These are phyloP conservation scores for Dendrocincla fuliginosa DNA, from an alignment of 2,797 vertebrate genomes.

Conservation along the genomic window DNA sequence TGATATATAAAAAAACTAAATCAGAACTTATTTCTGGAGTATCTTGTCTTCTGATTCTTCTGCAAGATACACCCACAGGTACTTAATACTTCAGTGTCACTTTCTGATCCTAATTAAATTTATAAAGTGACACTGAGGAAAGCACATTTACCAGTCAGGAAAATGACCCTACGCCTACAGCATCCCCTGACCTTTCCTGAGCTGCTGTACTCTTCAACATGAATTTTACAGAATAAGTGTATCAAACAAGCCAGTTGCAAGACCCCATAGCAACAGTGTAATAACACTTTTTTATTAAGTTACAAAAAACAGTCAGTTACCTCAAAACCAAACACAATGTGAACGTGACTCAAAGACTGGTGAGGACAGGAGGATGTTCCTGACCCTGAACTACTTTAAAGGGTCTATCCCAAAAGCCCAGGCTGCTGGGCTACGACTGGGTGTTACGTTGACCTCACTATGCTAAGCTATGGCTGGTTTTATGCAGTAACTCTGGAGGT, in stretches of 20 bases:
- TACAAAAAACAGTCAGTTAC: background rate
- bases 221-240: background rate
- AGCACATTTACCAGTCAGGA: background rate
- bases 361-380: background rate
- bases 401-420: background rate
- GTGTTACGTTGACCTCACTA: background rate
- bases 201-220: background rate
- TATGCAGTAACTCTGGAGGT: background rate
- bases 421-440: background rate
- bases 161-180: background rate
- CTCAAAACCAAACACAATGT: background rate
- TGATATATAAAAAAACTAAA: background rate
- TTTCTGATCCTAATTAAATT: background rate
- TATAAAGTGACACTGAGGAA: rapidly evolving
- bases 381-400: background rate
- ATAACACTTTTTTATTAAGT: background rate
- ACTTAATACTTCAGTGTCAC: background rate
- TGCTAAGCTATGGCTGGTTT: background rate
- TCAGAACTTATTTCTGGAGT: background rate
- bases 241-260: background rate
- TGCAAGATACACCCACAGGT: background rate
- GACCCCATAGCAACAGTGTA: background rate
- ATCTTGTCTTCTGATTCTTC: background rate
- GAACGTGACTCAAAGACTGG: background rate
- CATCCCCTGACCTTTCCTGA: background rate